Evolutionary conservation across 2,888 invertebrate species (phyloP).

Genomic region (Escarpia spicata): DNA sequence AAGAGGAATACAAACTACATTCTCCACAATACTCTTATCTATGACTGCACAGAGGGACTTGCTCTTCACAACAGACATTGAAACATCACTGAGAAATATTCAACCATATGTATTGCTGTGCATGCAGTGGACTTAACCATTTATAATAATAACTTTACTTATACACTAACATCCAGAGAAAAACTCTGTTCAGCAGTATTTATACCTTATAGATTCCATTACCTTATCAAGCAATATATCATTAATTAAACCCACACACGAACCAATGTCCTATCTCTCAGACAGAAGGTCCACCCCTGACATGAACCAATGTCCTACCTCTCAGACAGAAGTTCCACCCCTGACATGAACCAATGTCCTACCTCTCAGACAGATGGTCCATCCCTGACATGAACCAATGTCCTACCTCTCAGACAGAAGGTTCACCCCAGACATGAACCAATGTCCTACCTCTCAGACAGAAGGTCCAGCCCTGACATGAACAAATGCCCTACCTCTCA

Average conservation of each 20-base stretch:
- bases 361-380: no score
- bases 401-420: background rate
- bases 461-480: background rate
- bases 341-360: no score
- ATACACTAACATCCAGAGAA: no score
- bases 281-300: slow-evolving; percentile 63
- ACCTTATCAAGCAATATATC: no score
- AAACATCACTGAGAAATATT: no score
- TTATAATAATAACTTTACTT: background rate
- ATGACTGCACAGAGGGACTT: no score
- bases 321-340: no score
- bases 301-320: slow-evolving; percentile 31
- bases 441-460: background rate
- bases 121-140: no score
- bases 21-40: background rate
- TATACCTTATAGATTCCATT: no score
- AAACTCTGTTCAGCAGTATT: no score
- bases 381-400: background rate
- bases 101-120: no score
- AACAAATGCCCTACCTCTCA: background rate
- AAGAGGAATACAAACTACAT: background rate
- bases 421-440: background rate
- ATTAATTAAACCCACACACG: background rate
- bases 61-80: no score
- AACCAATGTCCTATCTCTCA: slow-evolving; percentile 48